Evolutionary conservation across 2,797 vertebrate genomes (phyloP), one percentile per base, ranked within the genome.

Genomic region (Sciaenops ocellatus): DNA sequence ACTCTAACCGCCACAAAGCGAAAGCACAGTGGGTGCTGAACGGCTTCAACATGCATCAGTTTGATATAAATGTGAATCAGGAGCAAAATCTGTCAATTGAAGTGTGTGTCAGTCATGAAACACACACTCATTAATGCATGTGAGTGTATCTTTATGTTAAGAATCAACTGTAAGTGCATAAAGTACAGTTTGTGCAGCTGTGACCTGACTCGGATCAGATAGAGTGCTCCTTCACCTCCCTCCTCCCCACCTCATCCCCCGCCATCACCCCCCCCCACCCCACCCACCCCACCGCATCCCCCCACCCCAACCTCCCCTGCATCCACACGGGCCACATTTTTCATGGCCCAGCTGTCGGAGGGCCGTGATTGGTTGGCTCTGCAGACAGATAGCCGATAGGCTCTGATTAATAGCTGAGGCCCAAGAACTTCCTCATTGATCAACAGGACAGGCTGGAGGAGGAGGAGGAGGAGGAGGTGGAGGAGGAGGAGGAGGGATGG

Each of bases 331-430:
- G 85, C 82, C 89, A 94, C 95, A 96, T 96, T 95, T 95, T 94
- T 96, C 95, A 95, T 93, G 92, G 90, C 89, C 93, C 87, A 92
- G 94, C 95, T 96, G 95, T 95, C 94, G 82, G 89, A 90, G 80
- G 59, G 71, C 89, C 78, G 87, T 95, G 95, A 96, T 96, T 96
- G 95, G 95, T 95, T 94, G 94, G 93, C 93, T 83, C 88, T 46
- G 93, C 79, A 91, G 95, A 96, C 95, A 95, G 95, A 95, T 95
- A 94, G 92, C 94, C 95, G 93, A 96, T 95, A 95, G 94, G 93
- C 89, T 89, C 93, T 96, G 95, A 96, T 96, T 96, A 95, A 95
- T 96, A 94, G 95, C 91, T 90, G 94, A 92, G 92, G 94, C 90
- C 93, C 92, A 90, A 94, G 94, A 94, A 94, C 93, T 95, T 95